Conservation (phyloP, 2,113 vertebrate species). For the Halcyon malimbica region DNA sequence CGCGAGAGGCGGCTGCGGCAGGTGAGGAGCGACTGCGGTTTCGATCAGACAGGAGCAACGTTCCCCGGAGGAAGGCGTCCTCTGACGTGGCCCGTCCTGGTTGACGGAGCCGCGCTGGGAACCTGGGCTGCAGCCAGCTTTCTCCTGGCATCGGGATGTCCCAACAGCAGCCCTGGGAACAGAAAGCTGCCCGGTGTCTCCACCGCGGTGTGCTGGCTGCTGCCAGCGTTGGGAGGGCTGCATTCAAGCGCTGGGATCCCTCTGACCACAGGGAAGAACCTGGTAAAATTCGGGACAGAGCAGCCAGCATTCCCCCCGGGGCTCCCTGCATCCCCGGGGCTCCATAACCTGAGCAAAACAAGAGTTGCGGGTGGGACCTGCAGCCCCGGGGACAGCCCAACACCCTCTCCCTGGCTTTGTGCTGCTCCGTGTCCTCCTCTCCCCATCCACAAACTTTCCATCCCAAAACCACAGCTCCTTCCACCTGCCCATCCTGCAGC, state of each 20-base stretch:
- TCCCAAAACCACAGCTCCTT: accelerated
- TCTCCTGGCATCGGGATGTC: not conserved
- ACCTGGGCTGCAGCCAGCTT: not conserved
- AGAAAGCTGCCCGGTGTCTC: accelerated
- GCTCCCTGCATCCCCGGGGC: not conserved
- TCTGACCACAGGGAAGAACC: not conserved
- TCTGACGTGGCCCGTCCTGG: not conserved
- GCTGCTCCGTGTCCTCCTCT: not conserved
- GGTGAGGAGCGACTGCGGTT: not conserved
- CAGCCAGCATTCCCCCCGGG: not conserved
- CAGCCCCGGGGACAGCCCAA: too few species aligned
- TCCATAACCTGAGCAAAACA: not conserved
- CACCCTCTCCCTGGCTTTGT: not conserved
- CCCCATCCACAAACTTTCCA: not conserved
- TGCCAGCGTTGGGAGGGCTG: not conserved
- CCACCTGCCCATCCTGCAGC: not conserved
- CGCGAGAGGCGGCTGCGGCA: not conserved
- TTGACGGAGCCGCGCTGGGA: not conserved
- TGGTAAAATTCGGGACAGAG: not conserved
- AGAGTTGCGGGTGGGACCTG: not conserved
- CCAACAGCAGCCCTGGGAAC: not conserved
- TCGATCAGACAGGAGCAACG: not conserved
- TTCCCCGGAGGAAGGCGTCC: not conserved
- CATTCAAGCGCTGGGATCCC: accelerated
- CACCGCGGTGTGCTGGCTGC: accelerated